Percentiles rank a stretch among this genome's conserved stretches.
These are phyloP conservation scores for Lepisosteus osseus DNA, from an alignment of 2,113 vertebrate species.

Conservation along the genomic window DNA sequence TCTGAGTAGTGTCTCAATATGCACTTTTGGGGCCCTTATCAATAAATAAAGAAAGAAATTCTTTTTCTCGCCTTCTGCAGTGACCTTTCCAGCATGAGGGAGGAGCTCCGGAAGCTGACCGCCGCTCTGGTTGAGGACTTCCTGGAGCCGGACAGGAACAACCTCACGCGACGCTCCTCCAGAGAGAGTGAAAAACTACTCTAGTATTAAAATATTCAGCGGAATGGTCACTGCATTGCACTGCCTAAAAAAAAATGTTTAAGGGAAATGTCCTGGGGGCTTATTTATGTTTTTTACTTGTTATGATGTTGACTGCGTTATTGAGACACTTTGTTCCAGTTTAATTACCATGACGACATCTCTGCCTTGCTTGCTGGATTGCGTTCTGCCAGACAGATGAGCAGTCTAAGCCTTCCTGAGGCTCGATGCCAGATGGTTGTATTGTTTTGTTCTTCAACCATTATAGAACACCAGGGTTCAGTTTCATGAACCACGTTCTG, in stretches of 20 bases:
- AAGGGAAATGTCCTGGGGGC: neutral
- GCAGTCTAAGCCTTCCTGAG: neutral
- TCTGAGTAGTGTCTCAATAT: too few species aligned
- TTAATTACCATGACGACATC: neutral
- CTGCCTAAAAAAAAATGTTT: neutral
- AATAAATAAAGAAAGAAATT: neutral
- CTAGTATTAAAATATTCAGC: neutral
- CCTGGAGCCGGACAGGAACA: conserved; percentile 83
- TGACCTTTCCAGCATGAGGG: conserved; percentile 67
- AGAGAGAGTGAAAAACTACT: conserved; percentile 40
- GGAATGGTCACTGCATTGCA: neutral
- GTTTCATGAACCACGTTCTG: conserved; percentile 12
- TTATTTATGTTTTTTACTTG: too few species aligned
- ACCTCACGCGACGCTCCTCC: conserved; percentile 70
- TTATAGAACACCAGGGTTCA: neutral
- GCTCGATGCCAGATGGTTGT: neutral
- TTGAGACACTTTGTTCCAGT: too few species aligned
- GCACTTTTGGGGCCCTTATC: too few species aligned
- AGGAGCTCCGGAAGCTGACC: conserved; percentile 72
- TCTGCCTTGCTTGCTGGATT: too few species aligned
- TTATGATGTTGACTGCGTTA: too few species aligned
- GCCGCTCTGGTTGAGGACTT: conserved; percentile 75
- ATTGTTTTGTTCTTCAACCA: conserved; percentile 6
- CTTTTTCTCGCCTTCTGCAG: conserved; percentile 52
- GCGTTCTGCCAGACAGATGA: neutral